Evolutionary conservation across 1,140 invertebrate genomes (phyloP).

Genomic region (silkworm (Bombyx mori)): DNA sequence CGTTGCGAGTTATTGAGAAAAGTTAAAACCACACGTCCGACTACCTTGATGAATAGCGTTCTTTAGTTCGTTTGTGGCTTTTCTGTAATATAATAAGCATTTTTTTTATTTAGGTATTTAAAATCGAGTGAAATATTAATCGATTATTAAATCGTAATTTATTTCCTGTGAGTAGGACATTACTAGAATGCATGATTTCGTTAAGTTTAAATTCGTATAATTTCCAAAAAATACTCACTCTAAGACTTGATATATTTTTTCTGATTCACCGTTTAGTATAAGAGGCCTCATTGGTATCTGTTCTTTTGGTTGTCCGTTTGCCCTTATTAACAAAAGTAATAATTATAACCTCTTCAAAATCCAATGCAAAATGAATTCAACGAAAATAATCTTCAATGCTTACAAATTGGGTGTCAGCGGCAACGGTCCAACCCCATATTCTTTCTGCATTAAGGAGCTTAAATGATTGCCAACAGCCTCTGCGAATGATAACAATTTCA

Average conservation of each 20-base stretch:
- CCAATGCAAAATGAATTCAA: conserved; percentile 7
- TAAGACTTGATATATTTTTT: conserved; percentile 76
- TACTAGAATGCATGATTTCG: too few species aligned
- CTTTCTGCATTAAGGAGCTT: conserved; percentile 67
- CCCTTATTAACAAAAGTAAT: conserved; percentile 21
- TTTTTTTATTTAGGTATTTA: conserved; percentile 17
- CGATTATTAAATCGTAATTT: conserved; percentile 2
- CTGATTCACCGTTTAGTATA: conserved; percentile 77
- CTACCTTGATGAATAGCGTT: conserved; percentile 65
- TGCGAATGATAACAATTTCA: conserved; percentile 6
- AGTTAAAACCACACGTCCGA: conserved; percentile 43
- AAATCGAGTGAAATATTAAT: conserved; percentile 6
- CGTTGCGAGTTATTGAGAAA: conserved; percentile 6
- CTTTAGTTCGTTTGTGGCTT: conserved; percentile 66
- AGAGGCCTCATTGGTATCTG: conserved; percentile 84
- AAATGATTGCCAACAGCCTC: conserved; percentile 65
- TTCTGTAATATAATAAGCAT: conserved; percentile 58
- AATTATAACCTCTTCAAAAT: conserved; percentile 1
- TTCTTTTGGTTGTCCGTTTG: conserved; percentile 72
- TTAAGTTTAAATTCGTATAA: too few species aligned
- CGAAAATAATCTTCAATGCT: conserved; percentile 25
- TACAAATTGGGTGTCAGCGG: conserved; percentile 60
- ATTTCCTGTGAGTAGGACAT: too few species aligned
- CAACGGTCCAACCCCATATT: conserved; percentile 52
- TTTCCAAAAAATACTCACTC: conserved; percentile 74